Conservation (phyloP, 1,140 invertebrate species). For the Phortica variegata region DNA sequence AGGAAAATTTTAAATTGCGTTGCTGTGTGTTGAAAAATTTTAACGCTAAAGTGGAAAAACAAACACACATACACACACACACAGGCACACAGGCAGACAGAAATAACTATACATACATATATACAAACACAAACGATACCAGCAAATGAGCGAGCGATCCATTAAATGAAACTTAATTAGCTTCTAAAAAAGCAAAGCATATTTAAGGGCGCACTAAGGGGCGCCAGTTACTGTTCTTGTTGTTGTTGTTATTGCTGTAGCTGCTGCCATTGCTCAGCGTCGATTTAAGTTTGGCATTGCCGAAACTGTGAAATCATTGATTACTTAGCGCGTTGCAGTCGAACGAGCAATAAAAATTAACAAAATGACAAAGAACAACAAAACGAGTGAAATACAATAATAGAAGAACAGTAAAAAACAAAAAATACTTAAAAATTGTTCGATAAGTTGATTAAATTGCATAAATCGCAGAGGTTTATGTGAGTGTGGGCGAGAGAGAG, state of each 20-base stretch:
- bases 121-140: constrained; percentile 33
- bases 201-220: constrained; percentile 13
- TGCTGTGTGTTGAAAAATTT: no score
- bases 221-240: constrained; percentile 12
- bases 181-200: constrained; percentile 34
- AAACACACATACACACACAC: no score
- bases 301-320: constrained; percentile 43
- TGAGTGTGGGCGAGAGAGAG: constrained; percentile 26
- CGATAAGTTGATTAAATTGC: constrained; percentile 52
- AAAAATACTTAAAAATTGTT: constrained; percentile 34
- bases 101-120: no score
- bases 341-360: no score
- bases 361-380: no score
- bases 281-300: constrained; percentile 31
- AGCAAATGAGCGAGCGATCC: constrained; percentile 4
- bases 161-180: constrained; percentile 44
- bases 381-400: no score
- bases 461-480: constrained; percentile 16
- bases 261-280: not conserved
- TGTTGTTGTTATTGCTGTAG: not conserved
- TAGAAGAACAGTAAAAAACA: no score
- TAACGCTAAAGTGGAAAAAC: constrained; percentile 24
- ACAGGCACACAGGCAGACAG: no score
- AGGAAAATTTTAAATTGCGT: constrained; percentile 20
- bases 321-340: constrained; percentile 19